Evolutionary conservation across 2,797 vertebrate species (phyloP).

Genomic region (Onychomys arenicola): DNA sequence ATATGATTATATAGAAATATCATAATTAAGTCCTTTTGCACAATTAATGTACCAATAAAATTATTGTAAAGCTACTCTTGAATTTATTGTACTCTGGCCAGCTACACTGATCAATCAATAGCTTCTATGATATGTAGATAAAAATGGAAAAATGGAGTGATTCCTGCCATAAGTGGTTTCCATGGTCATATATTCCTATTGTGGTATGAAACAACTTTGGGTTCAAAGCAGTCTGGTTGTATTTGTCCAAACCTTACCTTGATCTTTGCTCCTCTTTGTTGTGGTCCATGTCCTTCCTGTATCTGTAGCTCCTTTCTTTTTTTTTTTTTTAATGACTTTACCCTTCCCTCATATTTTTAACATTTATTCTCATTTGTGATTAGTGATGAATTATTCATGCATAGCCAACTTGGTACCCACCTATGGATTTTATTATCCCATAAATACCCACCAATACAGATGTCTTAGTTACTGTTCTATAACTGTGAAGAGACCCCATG

Average conservation of each 20-base stretch:
- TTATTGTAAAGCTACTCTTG: not conserved
- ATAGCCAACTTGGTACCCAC: not conserved
- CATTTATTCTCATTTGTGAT: not conserved
- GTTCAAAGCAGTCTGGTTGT: not conserved
- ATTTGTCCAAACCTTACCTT: not conserved
- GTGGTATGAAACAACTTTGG: not conserved
- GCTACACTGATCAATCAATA: slow-evolving; percentile 16
- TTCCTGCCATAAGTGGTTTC: not conserved
- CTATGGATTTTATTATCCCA: not conserved
- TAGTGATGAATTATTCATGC: slow-evolving; percentile 4
- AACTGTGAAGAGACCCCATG: not conserved
- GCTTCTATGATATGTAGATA: not conserved
- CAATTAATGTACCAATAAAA: not conserved
- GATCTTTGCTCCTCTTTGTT: not conserved
- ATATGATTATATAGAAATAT: not conserved
- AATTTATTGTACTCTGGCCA: not conserved
- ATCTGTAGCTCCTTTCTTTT: not conserved
- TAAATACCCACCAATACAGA: not conserved
- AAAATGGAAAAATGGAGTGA: not conserved
- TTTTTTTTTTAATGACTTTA: not conserved
- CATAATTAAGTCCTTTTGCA: not conserved
- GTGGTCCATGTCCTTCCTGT: not conserved
- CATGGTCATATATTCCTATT: not conserved
- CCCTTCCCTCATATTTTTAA: not conserved
- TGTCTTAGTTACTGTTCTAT: not conserved